Conservation (phyloP, 1,140 invertebrate genomes). For the Drusus annulatus region DNA sequence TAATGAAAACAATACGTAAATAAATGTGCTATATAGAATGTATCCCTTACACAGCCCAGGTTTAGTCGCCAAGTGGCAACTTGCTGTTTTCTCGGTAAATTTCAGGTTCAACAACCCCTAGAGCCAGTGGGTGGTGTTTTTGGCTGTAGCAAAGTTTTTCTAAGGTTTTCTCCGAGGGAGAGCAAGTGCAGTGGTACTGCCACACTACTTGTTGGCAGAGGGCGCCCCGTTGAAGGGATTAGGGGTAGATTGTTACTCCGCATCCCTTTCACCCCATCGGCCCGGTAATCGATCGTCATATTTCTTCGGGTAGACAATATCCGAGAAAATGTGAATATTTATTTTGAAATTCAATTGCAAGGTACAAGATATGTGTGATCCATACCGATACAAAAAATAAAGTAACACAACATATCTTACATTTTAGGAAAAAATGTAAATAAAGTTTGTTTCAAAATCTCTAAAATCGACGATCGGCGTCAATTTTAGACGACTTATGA, state of each 20-base stretch:
- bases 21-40: background rate
- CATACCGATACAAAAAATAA: too few species aligned
- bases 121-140: background rate
- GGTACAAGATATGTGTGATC: too few species aligned
- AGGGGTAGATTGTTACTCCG: slow-evolving; percentile 9
- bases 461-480: too few species aligned
- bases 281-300: slow-evolving; percentile 9
- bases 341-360: too few species aligned
- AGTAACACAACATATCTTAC: too few species aligned
- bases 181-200: background rate
- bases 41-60: background rate
- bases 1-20: too few species aligned
- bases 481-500: too few species aligned
- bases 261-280: slow-evolving; percentile 13
- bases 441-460: too few species aligned
- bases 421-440: too few species aligned
- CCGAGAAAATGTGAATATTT: too few species aligned
- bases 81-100: slow-evolving; percentile 7
- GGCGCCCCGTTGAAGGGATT: slow-evolving; percentile 4
- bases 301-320: background rate
- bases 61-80: too few species aligned
- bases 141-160: slow-evolving; percentile 22
- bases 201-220: background rate
- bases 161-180: slow-evolving; percentile 16
- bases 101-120: slow-evolving; percentile 12